Percentiles rank a stretch among this genome's conserved stretches.
Evolutionary conservation across 1,140 invertebrate genomes (phyloP).

Genomic region (Drosophila takahashii): DNA sequence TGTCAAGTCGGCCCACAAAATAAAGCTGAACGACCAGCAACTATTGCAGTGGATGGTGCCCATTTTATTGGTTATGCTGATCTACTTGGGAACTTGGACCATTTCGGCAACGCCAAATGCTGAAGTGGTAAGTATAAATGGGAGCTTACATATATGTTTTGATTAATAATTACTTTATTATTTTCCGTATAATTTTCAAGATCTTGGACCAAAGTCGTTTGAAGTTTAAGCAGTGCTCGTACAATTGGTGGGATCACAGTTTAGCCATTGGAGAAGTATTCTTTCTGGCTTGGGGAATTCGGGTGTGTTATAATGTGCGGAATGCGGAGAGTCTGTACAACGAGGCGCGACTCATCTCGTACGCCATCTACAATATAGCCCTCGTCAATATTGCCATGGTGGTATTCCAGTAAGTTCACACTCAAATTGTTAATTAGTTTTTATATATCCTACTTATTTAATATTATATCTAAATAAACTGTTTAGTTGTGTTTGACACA

Average conservation of each 20-base stretch:
- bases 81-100: slow-evolving; percentile 95
- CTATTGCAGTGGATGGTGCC: slow-evolving; percentile 96
- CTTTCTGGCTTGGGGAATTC: slow-evolving; percentile 95
- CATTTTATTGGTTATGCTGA: slow-evolving; percentile 93
- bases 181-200: slow-evolving; percentile 53
- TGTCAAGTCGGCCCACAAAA: slow-evolving; percentile 96
- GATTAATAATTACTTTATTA: too few relatives aligned
- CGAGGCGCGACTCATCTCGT: slow-evolving; percentile 95
- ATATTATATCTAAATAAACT: too few relatives aligned
- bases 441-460: too few relatives aligned
- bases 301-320: slow-evolving; percentile 95
- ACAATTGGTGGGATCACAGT: slow-evolving; percentile 97
- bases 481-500: too few relatives aligned
- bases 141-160: too few relatives aligned
- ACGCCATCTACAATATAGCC: slow-evolving; percentile 97
- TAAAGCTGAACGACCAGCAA: slow-evolving; percentile 96
- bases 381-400: slow-evolving; percentile 96
- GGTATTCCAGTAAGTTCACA: slow-evolving; percentile 93
- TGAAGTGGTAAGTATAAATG: slow-evolving; percentile 87
- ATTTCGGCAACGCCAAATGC: slow-evolving; percentile 91
- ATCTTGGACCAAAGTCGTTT: slow-evolving; percentile 90
- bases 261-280: slow-evolving; percentile 94
- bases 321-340: slow-evolving; percentile 97
- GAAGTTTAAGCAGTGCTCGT: slow-evolving; percentile 95
- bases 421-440: neutral